phyloP scores from a whole-genome alignment of 2,888 invertebrate genomes.

The Coleophora flavipennella region DNA sequence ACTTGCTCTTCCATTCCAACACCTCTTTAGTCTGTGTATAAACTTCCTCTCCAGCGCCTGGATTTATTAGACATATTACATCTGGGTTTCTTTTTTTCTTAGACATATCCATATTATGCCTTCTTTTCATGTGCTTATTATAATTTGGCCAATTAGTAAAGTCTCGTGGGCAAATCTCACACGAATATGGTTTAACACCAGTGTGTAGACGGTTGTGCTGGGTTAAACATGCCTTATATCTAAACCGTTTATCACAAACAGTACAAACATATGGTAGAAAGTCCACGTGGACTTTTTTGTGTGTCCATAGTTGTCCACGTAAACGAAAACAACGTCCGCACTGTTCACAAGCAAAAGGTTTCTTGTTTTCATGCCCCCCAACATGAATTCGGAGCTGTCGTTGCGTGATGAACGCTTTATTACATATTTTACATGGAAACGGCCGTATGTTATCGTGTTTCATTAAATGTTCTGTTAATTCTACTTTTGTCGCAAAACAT shows the following conservation, averaged over 20 bases:
- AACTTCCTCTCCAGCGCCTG: slow-evolving; percentile 30
- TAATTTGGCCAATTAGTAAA: slow-evolving; percentile 86
- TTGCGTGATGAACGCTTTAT: slow-evolving; percentile 34
- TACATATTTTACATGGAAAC: slow-evolving; percentile 47
- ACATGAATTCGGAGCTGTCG: slow-evolving; percentile 32
- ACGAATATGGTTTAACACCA: slow-evolving; percentile 78
- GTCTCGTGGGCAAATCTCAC: slow-evolving; percentile 74
- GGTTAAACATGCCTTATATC: slow-evolving; percentile 78
- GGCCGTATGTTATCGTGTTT: slow-evolving; percentile 42
- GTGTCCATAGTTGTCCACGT: slow-evolving; percentile 80
- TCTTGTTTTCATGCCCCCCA: slow-evolving; percentile 31
- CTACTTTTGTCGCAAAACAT: slow-evolving; percentile 22
- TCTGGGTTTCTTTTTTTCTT: slow-evolving; percentile 50
- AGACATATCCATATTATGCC: slow-evolving; percentile 67
- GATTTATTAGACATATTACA: slow-evolving; percentile 41
- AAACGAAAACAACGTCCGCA: slow-evolving; percentile 70
- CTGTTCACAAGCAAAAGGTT: slow-evolving; percentile 52
- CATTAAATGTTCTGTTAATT: slow-evolving; percentile 32
- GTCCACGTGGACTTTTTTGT: slow-evolving; percentile 83
- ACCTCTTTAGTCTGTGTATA: slow-evolving; percentile 29
- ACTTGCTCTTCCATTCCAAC: slow-evolving; percentile 38
- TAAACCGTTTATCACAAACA: slow-evolving; percentile 78
- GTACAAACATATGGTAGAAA: slow-evolving; percentile 82
- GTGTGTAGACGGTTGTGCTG: slow-evolving; percentile 80
- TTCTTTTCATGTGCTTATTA: slow-evolving; percentile 84